These are phyloP conservation scores for Apis florea DNA, from an alignment of 1,140 invertebrate species.

Conservation along the genomic window DNA sequence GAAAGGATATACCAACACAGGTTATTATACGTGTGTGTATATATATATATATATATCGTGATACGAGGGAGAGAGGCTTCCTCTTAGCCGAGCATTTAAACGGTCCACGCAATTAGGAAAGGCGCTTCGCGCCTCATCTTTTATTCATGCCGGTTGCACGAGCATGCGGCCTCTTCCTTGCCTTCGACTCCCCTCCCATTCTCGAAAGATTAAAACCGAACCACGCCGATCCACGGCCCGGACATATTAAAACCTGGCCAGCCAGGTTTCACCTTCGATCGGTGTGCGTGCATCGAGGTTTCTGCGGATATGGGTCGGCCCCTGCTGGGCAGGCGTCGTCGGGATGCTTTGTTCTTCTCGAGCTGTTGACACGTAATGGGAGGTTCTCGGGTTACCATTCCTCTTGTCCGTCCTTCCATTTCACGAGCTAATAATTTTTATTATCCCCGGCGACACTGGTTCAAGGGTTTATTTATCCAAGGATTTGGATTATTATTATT, in stretches of 20 bases:
- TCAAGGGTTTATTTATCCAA: no score
- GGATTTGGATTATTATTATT: no score
- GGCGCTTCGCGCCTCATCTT: constrained; percentile 77
- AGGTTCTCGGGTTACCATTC: background rate
- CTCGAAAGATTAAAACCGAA: constrained; percentile 74
- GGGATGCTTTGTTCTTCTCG: background rate
- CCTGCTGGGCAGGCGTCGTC: no score
- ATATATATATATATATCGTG: constrained; percentile 42
- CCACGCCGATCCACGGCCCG: constrained; percentile 37
- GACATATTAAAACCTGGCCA: constrained; percentile 57
- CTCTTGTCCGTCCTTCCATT: background rate
- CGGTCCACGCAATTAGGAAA: constrained; percentile 79
- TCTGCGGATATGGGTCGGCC: background rate
- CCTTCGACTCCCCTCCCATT: constrained; percentile 53
- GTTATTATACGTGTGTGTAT: no score
- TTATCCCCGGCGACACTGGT: background rate
- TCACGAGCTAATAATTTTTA: background rate
- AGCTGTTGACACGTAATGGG: background rate
- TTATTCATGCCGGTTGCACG: constrained; percentile 72
- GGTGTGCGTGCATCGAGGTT: constrained; percentile 1
- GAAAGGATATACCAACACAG: constrained; percentile 46
- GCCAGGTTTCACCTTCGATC: constrained; percentile 37
- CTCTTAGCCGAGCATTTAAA: constrained; percentile 70
- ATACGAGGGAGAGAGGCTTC: constrained; percentile 54
- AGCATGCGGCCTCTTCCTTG: constrained; percentile 27